Evolutionary conservation across 2,797 vertebrate genomes (phyloP), one percentile per base, ranked within the genome.

Genomic region (Sebastes kiyomatsui): DNA sequence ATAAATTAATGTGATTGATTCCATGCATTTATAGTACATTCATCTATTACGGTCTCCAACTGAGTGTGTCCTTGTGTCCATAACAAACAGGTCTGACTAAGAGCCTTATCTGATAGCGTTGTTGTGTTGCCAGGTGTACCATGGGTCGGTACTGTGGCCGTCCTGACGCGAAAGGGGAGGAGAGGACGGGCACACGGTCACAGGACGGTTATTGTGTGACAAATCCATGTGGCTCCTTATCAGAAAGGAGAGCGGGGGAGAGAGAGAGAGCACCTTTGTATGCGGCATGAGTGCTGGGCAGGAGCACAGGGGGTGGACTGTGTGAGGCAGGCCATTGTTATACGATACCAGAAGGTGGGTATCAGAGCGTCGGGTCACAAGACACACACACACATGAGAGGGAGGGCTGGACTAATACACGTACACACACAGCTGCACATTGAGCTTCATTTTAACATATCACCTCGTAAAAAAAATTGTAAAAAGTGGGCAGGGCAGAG

Each of bases 261-360:
- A 90, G 89, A 90, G 89, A 93, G 83, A 91, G 89, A 89, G 85
- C 89, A 93, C 90, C 93, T 96, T 91, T 93, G 90, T 92, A 68
- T 86, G 77, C 80, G 56, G 81, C 83, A 80, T 83, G 81, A 91
- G 84, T 77, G 83, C 88, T 60, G 74, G 80, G 75, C 86, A 80
- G 82, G 84, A 83, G 72, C 72, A 83, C 80, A 86, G 87, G 90
- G 85, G 92, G 88, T 70, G 86, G 83, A 88, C 89, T 91, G 85
- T 93, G 90, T 94, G 92, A 94, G 92, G 89, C 92, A 83, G 80
- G 66, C 81, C 89, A 94, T 95, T 95, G 93, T 94, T 94, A 94
- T 86, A 90, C 42, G 93, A 94, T 92, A 94, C 86, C 87, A 93
- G 85, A 90, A 90, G 89, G 92, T 93, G 93, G 93, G 91, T 94